Evolutionary conservation across 2,797 vertebrate species (phyloP).

Genomic region (Galaxias olidus): DNA sequence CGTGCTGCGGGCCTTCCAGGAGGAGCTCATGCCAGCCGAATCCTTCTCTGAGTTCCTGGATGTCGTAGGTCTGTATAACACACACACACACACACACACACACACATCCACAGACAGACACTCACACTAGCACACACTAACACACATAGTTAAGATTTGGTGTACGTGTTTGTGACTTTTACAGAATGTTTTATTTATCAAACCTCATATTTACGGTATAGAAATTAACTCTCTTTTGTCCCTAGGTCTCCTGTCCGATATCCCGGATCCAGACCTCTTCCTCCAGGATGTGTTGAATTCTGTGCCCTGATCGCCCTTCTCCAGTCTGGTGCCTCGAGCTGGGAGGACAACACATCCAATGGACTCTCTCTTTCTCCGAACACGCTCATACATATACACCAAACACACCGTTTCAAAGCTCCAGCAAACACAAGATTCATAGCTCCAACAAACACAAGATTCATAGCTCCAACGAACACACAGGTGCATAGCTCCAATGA

Average conservation of each 20-base stretch:
- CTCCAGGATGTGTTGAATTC: slow-evolving; percentile 94
- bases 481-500: too few relatives aligned
- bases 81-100: background rate
- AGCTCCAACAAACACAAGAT: too few relatives aligned
- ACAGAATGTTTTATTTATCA: background rate
- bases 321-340: slow-evolving; percentile 30
- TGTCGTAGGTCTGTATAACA: slow-evolving; percentile 84
- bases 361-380: slow-evolving; percentile 38
- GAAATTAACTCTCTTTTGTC: background rate
- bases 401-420: background rate
- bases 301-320: slow-evolving; percentile 82
- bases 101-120: background rate
- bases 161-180: background rate
- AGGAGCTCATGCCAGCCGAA: slow-evolving; percentile 97
- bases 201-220: too few relatives aligned
- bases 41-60: slow-evolving; percentile 94
- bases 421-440: too few relatives aligned
- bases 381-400: background rate
- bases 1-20: slow-evolving; percentile 95
- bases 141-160: background rate
- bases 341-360: slow-evolving; percentile 30
- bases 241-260: slow-evolving; percentile 90
- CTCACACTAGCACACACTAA: too few relatives aligned
- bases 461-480: too few relatives aligned
- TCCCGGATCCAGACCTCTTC: slow-evolving; percentile 90